These are phyloP conservation scores for Channa maculata DNA, from an alignment of 2,113 vertebrate species.

Conservation along the genomic window DNA sequence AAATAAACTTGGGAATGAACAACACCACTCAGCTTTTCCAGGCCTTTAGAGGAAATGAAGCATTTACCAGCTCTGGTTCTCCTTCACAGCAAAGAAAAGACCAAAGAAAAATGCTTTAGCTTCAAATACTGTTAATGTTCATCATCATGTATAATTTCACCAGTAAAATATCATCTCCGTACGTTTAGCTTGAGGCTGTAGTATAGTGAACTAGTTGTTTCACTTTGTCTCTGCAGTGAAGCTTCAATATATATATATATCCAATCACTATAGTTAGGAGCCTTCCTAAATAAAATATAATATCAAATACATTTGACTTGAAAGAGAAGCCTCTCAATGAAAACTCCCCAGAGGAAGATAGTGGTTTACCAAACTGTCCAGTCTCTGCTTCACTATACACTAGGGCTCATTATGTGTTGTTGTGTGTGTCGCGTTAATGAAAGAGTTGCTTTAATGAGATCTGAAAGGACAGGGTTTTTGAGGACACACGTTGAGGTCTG, in stretches of 20 bases:
- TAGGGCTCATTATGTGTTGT: slow-evolving; percentile 23
- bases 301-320: slow-evolving; percentile 47
- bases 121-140: slow-evolving; percentile 12
- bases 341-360: slow-evolving; percentile 69
- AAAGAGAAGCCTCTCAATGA: slow-evolving; percentile 59
- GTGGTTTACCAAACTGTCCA: slow-evolving; percentile 62
- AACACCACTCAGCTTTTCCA: slow-evolving; percentile 64
- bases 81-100: slow-evolving; percentile 17
- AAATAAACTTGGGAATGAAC: slow-evolving; percentile 72
- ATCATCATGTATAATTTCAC: slow-evolving; percentile 18
- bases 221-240: neutral
- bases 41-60: slow-evolving; percentile 36
- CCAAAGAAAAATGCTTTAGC: slow-evolving; percentile 3
- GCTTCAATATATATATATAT: neutral
- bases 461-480: slow-evolving; percentile 56
- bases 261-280: neutral
- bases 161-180: slow-evolving; percentile 14
- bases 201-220: no score
- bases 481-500: slow-evolving; percentile 51
- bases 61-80: slow-evolving; percentile 13
- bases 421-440: slow-evolving; percentile 64
- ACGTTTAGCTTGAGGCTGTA: neutral
- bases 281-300: slow-evolving; percentile 22
- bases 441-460: slow-evolving; percentile 57
- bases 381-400: slow-evolving; percentile 33